Evolutionary conservation across 2,888 invertebrate genomes (phyloP), one percentile per base, ranked within the genome.

Genomic region (Cerastoderma edule): DNA sequence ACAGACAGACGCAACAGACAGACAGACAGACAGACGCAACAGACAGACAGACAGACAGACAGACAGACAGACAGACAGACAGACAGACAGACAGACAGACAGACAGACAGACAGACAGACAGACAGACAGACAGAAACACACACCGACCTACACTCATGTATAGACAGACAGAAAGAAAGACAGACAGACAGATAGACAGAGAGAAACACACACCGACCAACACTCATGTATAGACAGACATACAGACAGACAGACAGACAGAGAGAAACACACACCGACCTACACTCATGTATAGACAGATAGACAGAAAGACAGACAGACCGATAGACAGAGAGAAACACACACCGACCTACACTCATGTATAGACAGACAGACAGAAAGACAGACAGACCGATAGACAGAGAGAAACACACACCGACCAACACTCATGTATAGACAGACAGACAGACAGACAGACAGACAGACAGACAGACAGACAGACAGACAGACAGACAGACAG

Each of bases 41-140:
- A 39, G 39, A 39, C 39, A 39, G 39, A 39, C 39, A 39, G 39
- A 39, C 39, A 39, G 39, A 39, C 39, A 39, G 39, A 39, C 39
- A 39, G 39, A 39, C 39, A 39, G 39, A 39, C 39, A 39, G 39
- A 39, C 39, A 39, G 39, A 39, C 39, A 39, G 39, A 39, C 39
- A 39, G 10, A 39, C 10, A 39, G 10, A 39, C 10, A 39, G 10
- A 39, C 10, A 39, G 10, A 39, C 10, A 39, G 10, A 39, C 10
- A 39, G 10, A 39, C 10, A 39, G 10, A 39, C 10, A 39, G 10
- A 39, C 10, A 39, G 10, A 39, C 10, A 39, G 10, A 39, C 10
- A 39, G 10, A 39, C 10, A 39, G 10, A 39, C 10, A 39, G 10
- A 39, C 10, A 39, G 10, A 39, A 16, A 39, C 39, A 39, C 10